These are phyloP conservation scores for Nomada flava DNA, from an alignment of 2,888 invertebrate species.

Conservation along the genomic window DNA sequence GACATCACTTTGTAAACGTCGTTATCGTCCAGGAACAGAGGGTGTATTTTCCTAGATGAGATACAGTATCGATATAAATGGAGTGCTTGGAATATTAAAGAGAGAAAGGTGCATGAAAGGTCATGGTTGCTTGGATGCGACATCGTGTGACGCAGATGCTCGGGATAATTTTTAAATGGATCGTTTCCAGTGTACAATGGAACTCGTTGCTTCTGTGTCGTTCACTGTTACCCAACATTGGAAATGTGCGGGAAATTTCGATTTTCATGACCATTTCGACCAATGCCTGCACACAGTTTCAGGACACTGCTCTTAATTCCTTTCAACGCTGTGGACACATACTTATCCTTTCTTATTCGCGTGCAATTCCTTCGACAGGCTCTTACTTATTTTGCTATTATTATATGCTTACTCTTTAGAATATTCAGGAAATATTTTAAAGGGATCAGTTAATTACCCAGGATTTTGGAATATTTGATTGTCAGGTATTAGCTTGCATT, in stretches of 20 bases:
- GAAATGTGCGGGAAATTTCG: neutral
- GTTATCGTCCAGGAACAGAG: constrained; percentile 38
- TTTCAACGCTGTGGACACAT: neutral
- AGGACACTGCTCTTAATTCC: constrained; percentile 10
- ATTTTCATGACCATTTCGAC: neutral
- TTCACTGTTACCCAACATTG: neutral
- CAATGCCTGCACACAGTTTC: neutral
- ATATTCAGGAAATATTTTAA: no score
- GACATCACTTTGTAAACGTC: constrained; percentile 23
- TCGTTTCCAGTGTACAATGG: neutral
- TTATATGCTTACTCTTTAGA: no score
- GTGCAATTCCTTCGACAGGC: neutral
- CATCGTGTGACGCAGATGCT: neutral
- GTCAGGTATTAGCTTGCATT: no score
- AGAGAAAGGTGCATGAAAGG: constrained; percentile 11
- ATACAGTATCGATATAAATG: constrained; percentile 28
- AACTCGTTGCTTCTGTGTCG: neutral
- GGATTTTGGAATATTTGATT: no score
- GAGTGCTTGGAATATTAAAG: constrained; percentile 20
- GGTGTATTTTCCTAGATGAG: neutral
- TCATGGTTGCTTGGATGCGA: neutral
- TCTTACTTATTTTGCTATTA: no score
- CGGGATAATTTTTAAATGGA: neutral
- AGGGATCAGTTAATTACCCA: no score
- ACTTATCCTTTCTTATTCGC: neutral